Evolutionary conservation across 2,888 invertebrate species (phyloP), one percentile per base, ranked within the genome.

Genomic region (Xestia c-nigrum): DNA sequence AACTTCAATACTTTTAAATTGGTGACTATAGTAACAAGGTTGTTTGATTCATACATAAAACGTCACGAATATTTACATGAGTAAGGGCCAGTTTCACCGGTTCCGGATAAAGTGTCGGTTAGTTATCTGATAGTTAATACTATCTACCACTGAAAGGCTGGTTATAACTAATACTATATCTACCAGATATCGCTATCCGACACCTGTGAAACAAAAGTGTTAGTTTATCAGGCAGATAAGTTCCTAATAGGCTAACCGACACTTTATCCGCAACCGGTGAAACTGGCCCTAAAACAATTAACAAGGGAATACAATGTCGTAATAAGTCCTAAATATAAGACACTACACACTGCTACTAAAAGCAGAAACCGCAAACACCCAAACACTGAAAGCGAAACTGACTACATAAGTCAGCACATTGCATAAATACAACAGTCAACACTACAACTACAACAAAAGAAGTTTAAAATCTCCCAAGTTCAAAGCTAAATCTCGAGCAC

Each of bases 401-500:
- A 31, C 38, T 46, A 52, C 31, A 24, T 3, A n/a, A 40, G 14
- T 24, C 47, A 57, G n/a, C 21, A 19, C 24, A 70, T 67, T 61
- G 19, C 46, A 47, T 57, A 59, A 65, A 76, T 24, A 63, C 21
- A 5, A 43, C 14, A 64, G 6, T 24, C 21, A 5, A 43, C 14
- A 64, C 6, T 24, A n/a, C n/a, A 14, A 67, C 71, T 40, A 85
- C 59, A 72, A 66, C 55, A 63, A 59, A 5, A 57, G 38, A 9
- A 70, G 52, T 63, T 31, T 57, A 74, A 69, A 80, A 74, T 63
- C n/a, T 57, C 69, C 59, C 50, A 59, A 79, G 64, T 63, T 80
- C 83, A 83, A 85, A 85, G 74, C 50, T 40, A 57, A 85, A 76
- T 74, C 47, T 72, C 16, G 52, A 66, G 43, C 19, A 19, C 72